phyloP scores from a whole-genome alignment of 1,140 invertebrate genomes.

The Palaemon carinicauda region DNA sequence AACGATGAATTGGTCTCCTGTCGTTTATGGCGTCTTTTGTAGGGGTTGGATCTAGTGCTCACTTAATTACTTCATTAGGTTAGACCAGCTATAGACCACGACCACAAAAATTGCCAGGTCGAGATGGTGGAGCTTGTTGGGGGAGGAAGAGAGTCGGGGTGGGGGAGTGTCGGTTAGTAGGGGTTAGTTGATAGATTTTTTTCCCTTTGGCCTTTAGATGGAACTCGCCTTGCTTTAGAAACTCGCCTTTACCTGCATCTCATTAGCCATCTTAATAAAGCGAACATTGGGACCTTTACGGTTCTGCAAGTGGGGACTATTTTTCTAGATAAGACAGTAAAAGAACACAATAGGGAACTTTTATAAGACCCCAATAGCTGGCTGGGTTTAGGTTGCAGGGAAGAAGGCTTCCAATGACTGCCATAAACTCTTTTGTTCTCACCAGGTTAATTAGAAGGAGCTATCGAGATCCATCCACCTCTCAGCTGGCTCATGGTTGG shows the following conservation, averaged over 20 bases:
- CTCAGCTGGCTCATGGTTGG: too few relatives aligned
- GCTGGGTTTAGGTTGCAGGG: constrained; percentile 27
- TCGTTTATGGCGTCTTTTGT: not conserved
- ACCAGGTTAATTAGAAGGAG: constrained; percentile 35
- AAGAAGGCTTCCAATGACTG: constrained; percentile 20
- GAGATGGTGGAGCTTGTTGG: not conserved
- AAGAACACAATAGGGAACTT: not conserved
- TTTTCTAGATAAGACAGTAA: not conserved
- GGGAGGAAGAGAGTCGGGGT: not conserved
- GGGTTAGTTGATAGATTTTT: not conserved
- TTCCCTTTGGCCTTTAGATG: not conserved
- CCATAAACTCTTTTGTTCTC: constrained; percentile 41
- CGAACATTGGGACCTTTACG: not conserved
- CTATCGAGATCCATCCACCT: not conserved
- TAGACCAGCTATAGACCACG: constrained; percentile 6
- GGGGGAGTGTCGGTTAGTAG: too few relatives aligned
- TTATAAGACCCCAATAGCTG: not conserved
- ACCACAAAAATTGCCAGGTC: not conserved
- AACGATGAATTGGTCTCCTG: not conserved
- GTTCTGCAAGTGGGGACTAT: not conserved
- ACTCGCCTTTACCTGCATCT: not conserved
- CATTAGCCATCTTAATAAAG: constrained; percentile 29
- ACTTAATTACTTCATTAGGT: constrained; percentile 41
- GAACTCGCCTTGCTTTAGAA: not conserved
- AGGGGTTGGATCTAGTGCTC: not conserved